Conservation (phyloP, 1,140 invertebrate genomes). For the Lepidurus apus region DNA sequence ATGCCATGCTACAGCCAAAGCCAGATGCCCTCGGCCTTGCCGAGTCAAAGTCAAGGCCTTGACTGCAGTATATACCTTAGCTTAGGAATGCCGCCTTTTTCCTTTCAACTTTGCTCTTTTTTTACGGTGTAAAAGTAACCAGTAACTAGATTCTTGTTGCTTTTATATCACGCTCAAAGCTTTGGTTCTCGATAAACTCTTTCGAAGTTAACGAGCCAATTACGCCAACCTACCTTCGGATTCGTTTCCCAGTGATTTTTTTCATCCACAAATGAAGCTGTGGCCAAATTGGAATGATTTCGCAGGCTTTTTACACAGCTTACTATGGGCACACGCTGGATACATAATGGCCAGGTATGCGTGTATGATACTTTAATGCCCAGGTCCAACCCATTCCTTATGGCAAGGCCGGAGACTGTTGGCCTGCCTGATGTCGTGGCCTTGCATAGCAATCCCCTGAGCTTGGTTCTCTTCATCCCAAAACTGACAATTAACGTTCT, state of each 20-base stretch:
- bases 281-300: neutral
- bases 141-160: neutral
- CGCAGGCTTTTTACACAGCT: neutral
- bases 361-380: constrained; percentile 16
- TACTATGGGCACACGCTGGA: neutral
- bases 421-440: constrained; percentile 20
- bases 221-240: neutral
- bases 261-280: constrained; percentile 1
- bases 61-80: constrained; percentile 14
- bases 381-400: constrained; percentile 21
- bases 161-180: too few relatives aligned
- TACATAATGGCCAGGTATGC: constrained; percentile 9
- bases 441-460: constrained; percentile 14
- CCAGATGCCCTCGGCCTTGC: constrained; percentile 16
- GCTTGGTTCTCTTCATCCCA: neutral
- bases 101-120: neutral
- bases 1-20: neutral
- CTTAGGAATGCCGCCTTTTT: constrained; percentile 7
- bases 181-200: too few relatives aligned
- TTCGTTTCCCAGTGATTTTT: neutral
- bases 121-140: neutral
- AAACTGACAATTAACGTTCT: constrained; percentile 14
- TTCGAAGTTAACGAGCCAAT: too few relatives aligned
- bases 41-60: constrained; percentile 18
- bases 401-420: constrained; percentile 17